Evolutionary conservation across 2,888 invertebrate species (phyloP).

Genomic region (Lasius fuliginosus): DNA sequence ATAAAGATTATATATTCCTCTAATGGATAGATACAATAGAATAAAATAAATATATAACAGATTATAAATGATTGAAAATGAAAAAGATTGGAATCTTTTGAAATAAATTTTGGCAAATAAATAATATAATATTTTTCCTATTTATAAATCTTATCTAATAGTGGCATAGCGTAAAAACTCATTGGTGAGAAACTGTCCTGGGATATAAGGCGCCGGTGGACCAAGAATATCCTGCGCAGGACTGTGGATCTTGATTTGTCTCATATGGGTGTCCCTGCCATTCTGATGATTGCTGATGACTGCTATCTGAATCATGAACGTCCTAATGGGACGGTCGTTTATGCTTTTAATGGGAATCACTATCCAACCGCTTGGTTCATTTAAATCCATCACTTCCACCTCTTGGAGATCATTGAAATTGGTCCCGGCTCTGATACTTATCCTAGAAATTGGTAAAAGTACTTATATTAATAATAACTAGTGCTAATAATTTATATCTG

Average conservation of each 20-base stretch:
- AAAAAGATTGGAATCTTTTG: background rate
- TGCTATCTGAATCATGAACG: conserved; percentile 98
- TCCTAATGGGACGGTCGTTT: conserved; percentile 94
- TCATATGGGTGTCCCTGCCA: conserved; percentile 99
- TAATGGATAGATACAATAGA: background rate
- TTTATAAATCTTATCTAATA: conserved; percentile 89
- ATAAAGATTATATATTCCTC: background rate
- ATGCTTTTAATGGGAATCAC: conserved; percentile 96
- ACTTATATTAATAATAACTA: background rate
- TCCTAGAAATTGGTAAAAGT: conserved; percentile 86
- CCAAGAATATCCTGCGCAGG: conserved; percentile 90
- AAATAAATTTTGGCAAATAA: conserved; percentile 2
- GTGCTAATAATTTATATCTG: background rate
- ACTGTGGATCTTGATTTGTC: conserved; percentile 98
- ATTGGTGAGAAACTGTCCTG: conserved; percentile 93
- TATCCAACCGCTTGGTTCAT: conserved; percentile 99
- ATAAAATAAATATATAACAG: background rate
- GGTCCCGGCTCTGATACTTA: conserved; percentile 97
- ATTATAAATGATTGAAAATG: background rate
- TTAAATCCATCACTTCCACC: conserved; percentile 96
- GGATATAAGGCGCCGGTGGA: conserved; percentile 90
- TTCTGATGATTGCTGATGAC: conserved; percentile 99
- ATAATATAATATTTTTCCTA: conserved; percentile 7
- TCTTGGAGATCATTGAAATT: conserved; percentile 99
- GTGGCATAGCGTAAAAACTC: conserved; percentile 94